These are phyloP conservation scores for Iguana delicatissima DNA, from an alignment of 2,797 vertebrate genomes.

Conservation along the genomic window DNA sequence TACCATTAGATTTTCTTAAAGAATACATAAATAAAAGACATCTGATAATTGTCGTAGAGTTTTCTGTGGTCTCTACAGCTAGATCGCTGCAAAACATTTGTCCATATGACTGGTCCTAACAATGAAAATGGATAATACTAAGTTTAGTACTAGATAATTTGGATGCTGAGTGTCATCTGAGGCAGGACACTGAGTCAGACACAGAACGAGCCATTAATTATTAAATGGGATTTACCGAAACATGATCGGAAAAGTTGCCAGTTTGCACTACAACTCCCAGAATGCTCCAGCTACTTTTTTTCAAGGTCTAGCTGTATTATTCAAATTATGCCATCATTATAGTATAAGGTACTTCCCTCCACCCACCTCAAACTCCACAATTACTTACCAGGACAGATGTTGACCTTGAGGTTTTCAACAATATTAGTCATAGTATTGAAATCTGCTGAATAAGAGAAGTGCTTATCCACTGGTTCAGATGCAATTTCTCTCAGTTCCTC, in stretches of 20 bases:
- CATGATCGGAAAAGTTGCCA: background rate
- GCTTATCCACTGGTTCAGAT: slow-evolving; percentile 91
- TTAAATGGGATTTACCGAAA: background rate
- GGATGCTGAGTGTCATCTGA: background rate
- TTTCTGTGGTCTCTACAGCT: too few relatives aligned
- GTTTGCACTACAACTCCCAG: too few relatives aligned
- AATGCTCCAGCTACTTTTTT: background rate
- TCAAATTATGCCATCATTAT: background rate
- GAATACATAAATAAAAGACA: background rate
- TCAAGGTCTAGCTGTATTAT: background rate
- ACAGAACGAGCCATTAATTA: background rate
- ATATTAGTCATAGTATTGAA: slow-evolving; percentile 93
- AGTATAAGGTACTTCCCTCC: background rate
- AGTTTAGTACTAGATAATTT: background rate
- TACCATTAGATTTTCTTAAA: background rate
- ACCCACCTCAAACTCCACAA: background rate
- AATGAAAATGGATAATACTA: background rate
- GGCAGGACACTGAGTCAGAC: background rate
- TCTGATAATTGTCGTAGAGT: background rate
- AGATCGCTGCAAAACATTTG: background rate
- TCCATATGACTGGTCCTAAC: background rate
- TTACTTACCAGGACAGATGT: slow-evolving; percentile 92
- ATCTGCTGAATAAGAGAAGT: slow-evolving; percentile 94
- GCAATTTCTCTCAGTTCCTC: slow-evolving; percentile 93
- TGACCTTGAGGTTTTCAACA: slow-evolving; percentile 93